Evolutionary conservation across 2,888 invertebrate genomes (phyloP).

Genomic region (Sesia apiformis): DNA sequence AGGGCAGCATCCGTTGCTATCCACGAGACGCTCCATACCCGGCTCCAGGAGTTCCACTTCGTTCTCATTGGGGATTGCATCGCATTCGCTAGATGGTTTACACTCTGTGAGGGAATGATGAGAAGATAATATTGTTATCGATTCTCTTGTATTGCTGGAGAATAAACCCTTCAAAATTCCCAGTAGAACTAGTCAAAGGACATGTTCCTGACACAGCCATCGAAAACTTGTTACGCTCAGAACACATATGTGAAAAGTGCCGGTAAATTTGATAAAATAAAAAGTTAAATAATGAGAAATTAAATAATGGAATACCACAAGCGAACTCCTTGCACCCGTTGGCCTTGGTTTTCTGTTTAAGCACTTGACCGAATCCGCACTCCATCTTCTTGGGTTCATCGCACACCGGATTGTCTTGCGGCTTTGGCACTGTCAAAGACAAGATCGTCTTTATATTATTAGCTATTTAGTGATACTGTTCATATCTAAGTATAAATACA

Average conservation of each 20-base stretch:
- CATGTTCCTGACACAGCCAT: too few relatives aligned
- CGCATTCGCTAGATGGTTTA: conserved; percentile 81
- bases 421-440: conserved; percentile 64
- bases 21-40: conserved; percentile 73
- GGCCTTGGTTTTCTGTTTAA: conserved; percentile 77
- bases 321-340: conserved; percentile 83
- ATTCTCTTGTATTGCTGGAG: too few relatives aligned
- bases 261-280: too few relatives aligned
- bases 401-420: conserved; percentile 62
- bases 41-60: conserved; percentile 69
- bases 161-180: too few relatives aligned
- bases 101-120: conserved; percentile 71
- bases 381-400: conserved; percentile 78
- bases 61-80: conserved; percentile 45
- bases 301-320: conserved; percentile 72
- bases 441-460: background rate
- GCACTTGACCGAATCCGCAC: conserved; percentile 82
- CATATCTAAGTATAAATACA: background rate
- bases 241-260: too few relatives aligned
- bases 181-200: too few relatives aligned
- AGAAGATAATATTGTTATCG: too few relatives aligned
- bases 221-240: too few relatives aligned
- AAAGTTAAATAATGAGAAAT: too few relatives aligned
- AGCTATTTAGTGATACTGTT: background rate
- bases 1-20: conserved; percentile 81